Percentiles rank a stretch among this genome's conserved stretches.
Evolutionary conservation across 2,113 vertebrate genomes (phyloP).

Genomic region (Pycnonotus jocosus): DNA sequence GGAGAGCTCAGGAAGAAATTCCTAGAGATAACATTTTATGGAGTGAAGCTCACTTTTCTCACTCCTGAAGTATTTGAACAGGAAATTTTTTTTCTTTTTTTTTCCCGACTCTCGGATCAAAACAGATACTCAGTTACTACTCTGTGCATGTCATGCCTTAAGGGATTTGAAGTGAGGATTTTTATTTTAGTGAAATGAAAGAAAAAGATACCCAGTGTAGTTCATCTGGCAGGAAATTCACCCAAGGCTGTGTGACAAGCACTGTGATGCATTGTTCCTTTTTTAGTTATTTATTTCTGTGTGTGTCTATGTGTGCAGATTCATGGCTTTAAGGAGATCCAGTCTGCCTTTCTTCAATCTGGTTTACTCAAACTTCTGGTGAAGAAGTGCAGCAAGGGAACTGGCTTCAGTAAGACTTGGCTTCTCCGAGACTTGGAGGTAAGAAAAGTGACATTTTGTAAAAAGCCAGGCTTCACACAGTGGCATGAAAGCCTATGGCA

Average conservation of each 20-base stretch:
- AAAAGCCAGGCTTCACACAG: background rate
- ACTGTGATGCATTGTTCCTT: background rate
- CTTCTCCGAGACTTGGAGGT: slow-evolving; percentile 91
- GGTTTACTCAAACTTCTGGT: slow-evolving; percentile 90
- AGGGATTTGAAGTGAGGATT: background rate
- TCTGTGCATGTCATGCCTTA: background rate
- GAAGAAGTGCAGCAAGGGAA: slow-evolving; percentile 96
- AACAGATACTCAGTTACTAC: background rate
- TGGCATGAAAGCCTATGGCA: background rate
- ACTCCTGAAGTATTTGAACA: background rate
- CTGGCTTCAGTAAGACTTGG: slow-evolving; percentile 98
- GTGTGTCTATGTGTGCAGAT: slow-evolving; percentile 64
- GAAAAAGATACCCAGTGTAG: background rate
- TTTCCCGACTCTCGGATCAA: background rate
- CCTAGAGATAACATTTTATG: background rate
- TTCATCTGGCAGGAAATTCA: background rate
- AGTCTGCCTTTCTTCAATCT: slow-evolving; percentile 83
- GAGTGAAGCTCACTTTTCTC: background rate
- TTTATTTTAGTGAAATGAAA: background rate
- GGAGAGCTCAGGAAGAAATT: background rate
- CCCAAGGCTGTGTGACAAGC: background rate
- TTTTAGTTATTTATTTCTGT: background rate
- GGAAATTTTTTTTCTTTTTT: too few relatives aligned
- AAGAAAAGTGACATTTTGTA: background rate
- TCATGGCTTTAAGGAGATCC: slow-evolving; percentile 83